phyloP scores from a whole-genome alignment of 2,113 vertebrate species.

The Sylvia atricapilla region DNA sequence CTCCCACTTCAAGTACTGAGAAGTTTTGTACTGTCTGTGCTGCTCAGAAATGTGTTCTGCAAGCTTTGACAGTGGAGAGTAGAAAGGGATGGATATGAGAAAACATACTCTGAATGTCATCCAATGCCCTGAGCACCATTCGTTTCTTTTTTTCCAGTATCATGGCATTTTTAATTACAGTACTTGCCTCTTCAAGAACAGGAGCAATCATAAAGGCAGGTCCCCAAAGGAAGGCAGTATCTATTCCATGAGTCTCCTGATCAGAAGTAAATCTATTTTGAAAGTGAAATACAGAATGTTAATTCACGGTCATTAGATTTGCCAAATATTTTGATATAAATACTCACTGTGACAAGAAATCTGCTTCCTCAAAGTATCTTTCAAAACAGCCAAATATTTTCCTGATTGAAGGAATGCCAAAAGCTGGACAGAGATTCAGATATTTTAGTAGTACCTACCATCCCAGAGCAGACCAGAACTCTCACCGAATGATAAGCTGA shows the following conservation, averaged over 20 bases:
- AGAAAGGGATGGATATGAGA: not conserved
- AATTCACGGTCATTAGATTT: not conserved
- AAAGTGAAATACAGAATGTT: not conserved
- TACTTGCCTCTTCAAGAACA: conserved; percentile 60
- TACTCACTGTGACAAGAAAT: not conserved
- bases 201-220: conserved; percentile 59
- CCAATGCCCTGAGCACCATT: not conserved
- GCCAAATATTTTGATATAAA: not conserved
- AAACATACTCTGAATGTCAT: conserved; percentile 7
- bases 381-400: not conserved
- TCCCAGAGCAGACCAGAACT: not conserved
- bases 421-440: not conserved
- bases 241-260: conserved; percentile 49
- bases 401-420: not conserved
- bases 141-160: not conserved
- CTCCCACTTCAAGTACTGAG: not conserved
- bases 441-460: not conserved
- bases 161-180: conserved; percentile 25
- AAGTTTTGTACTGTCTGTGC: not conserved
- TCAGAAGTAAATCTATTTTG: conserved; percentile 57
- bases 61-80: not conserved
- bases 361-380: not conserved
- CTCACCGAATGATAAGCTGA: not conserved
- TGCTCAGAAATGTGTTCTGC: not conserved
- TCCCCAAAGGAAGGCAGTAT: conserved; percentile 67